phyloP scores from a whole-genome alignment of 2,797 vertebrate genomes.

The Gallinago nigripennis region DNA sequence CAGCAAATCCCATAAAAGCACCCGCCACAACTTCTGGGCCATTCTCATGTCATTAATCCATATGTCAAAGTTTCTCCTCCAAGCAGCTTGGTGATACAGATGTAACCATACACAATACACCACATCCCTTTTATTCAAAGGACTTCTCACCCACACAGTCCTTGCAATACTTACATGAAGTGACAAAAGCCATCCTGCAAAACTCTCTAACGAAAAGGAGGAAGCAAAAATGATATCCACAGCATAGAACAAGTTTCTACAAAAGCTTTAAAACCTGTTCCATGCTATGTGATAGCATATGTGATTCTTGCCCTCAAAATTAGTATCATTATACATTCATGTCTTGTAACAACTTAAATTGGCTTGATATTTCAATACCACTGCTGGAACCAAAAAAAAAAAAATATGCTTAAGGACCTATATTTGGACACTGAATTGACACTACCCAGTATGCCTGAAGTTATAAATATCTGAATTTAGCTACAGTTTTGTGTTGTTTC shows the following conservation, averaged over 20 bases:
- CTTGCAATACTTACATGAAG: neutral
- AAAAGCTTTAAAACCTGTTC: neutral
- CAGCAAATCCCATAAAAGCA: neutral
- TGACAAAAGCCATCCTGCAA: neutral
- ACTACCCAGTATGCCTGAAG: neutral
- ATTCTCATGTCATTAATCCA: neutral
- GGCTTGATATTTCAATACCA: neutral
- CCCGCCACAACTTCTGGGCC: fast-evolving
- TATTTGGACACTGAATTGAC: slow-evolving; percentile 31
- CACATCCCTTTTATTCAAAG: neutral
- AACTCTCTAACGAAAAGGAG: neutral
- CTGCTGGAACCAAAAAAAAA: neutral
- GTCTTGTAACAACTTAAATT: neutral
- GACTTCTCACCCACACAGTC: neutral
- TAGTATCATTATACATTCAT: neutral
- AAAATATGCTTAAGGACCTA: neutral
- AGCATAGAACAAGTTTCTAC: neutral
- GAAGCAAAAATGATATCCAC: neutral
- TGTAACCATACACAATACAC: fast-evolving
- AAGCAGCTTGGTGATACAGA: neutral
- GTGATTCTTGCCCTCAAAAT: neutral
- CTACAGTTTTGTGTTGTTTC: slow-evolving; percentile 15
- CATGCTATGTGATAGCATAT: neutral
- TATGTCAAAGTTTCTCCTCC: neutral
- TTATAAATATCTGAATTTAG: slow-evolving; percentile 23